Base-by-base conservation (phyloP, 2,113 vertebrate species). In the Pterocles orientalis region DNA sequence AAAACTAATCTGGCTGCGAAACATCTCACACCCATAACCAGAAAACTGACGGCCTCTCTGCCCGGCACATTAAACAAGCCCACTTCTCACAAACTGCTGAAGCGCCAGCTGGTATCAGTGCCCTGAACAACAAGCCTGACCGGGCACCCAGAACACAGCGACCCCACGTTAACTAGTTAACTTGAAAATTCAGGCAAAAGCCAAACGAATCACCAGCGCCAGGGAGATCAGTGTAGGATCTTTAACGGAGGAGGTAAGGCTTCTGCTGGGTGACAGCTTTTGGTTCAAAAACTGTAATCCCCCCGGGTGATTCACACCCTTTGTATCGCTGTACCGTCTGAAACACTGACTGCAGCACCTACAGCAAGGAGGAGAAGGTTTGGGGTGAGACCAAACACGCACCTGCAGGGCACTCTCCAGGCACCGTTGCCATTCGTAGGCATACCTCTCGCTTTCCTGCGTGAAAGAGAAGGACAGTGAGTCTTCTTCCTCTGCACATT, bases 341-440 rank as follows among this genome's bases (percentile, higher is more conserved):
- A 50, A 39, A 39, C 39, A 39, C 39, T 39, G 39, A 39, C 39
- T 39, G 39, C 39, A 39, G 39, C 39, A 41, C 41, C 41, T 41
- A 41, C 41, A 5, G 78, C 60, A 41, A 34, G 50, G 13, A 93
- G 34, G 53, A 45, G 31, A 13, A 39, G 66, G 15, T 33, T n/a
- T 57, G 0, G 31, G 29, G 26, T 66, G 3, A 54, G 31, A 33
- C 24, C 39, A 51, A 17, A 77, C 85, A 97, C 98, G 98, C 97
- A 99, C 99, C 97, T 99, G 98, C 53, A 99, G 97, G 62, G 99
- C 99, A 33, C 98, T 99, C 97, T 99, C 98, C 97, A 99, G 97
- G 96, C 99, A 99, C 47, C 99, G 98, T 83, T 99, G 99, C 99
- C 99, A 99, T 94, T 99, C 99, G 11, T 99, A 99, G 0, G 99